A percentile compares a stretch with the other conserved stretches of the same genome.
These are phyloP conservation scores for Rousettus madagascariensis DNA, from an alignment of 2,797 vertebrate genomes.

Conservation along the genomic window DNA sequence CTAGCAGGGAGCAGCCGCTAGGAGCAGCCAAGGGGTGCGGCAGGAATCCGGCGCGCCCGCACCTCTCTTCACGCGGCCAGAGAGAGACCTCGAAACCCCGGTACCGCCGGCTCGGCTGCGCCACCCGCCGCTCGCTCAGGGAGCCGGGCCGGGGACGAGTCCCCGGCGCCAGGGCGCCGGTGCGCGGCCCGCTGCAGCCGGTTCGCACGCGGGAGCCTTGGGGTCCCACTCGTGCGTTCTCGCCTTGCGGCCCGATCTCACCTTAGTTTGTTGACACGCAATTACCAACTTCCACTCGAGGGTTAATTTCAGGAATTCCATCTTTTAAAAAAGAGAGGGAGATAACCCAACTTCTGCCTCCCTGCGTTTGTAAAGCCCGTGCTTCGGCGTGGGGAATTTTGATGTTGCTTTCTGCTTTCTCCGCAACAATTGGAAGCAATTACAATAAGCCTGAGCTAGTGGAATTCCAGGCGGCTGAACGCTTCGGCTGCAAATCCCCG, in stretches of 20 bases:
- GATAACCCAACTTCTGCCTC: neutral
- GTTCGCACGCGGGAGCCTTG: fast-evolving
- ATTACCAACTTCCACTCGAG: neutral
- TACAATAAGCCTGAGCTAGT: neutral
- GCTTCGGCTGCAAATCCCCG: neutral
- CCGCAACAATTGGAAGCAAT: neutral
- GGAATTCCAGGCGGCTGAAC: neutral
- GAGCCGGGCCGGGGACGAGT: neutral
- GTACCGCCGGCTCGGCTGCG: fast-evolving
- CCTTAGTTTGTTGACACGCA: conserved; percentile 15
- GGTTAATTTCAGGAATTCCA: conserved; percentile 49
- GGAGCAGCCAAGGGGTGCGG: fast-evolving
- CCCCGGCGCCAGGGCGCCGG: fast-evolving
- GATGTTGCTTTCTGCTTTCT: neutral
- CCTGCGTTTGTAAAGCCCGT: neutral
- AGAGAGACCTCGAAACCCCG: conserved; percentile 4
- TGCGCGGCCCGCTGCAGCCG: neutral
- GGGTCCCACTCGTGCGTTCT: neutral
- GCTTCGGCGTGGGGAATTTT: neutral
- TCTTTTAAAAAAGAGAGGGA: neutral
- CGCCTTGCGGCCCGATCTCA: neutral
- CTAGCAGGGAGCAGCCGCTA: neutral
- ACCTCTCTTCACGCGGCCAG: neutral
- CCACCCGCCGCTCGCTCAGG: fast-evolving
- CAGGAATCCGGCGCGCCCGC: neutral